phyloP scores from a whole-genome alignment of 1,140 invertebrate species.

The Pseudomyrmex cubaensis region DNA sequence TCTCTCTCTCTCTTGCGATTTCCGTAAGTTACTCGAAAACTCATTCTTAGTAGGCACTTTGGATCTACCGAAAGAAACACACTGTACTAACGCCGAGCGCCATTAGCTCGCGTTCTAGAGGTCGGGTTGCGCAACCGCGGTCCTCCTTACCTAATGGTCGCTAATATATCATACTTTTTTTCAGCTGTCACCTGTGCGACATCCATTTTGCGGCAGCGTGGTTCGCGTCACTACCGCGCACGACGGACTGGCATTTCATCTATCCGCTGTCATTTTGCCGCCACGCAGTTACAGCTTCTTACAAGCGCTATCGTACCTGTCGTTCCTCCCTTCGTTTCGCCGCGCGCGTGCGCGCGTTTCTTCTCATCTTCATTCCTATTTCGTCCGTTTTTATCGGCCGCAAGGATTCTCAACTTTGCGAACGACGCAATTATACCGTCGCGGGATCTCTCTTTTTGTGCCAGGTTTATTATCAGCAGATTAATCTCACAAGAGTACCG shows the following conservation, averaged over 20 bases:
- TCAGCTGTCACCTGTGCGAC: conserved; percentile 63
- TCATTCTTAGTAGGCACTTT: conserved; percentile 60
- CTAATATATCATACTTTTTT: conserved; percentile 71
- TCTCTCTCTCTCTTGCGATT: conserved; percentile 15
- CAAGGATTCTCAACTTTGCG: conserved; percentile 52
- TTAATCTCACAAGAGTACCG: conserved; percentile 48
- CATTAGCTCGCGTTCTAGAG: conserved; percentile 41
- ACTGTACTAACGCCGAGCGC: conserved; percentile 28
- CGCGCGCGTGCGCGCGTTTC: neutral
- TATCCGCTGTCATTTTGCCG: conserved; percentile 65
- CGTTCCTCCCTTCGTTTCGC: neutral
- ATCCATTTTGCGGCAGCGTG: conserved; percentile 64
- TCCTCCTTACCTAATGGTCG: conserved; percentile 58
- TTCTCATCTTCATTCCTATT: conserved; percentile 26
- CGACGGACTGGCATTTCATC: conserved; percentile 66
- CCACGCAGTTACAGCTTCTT: conserved; percentile 56
- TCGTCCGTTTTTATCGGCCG: conserved; percentile 52
- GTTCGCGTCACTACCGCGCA: conserved; percentile 55
- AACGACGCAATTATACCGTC: conserved; percentile 51
- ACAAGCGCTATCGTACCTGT: conserved; percentile 44
- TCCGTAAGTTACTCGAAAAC: conserved; percentile 24
- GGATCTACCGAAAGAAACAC: conserved; percentile 32
- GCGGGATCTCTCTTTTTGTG: conserved; percentile 28
- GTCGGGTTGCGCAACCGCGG: conserved; percentile 15
- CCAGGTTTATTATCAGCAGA: conserved; percentile 44